Evolutionary conservation across 2,797 vertebrate genomes (phyloP).

Genomic region (Phataginus tricuspis): DNA sequence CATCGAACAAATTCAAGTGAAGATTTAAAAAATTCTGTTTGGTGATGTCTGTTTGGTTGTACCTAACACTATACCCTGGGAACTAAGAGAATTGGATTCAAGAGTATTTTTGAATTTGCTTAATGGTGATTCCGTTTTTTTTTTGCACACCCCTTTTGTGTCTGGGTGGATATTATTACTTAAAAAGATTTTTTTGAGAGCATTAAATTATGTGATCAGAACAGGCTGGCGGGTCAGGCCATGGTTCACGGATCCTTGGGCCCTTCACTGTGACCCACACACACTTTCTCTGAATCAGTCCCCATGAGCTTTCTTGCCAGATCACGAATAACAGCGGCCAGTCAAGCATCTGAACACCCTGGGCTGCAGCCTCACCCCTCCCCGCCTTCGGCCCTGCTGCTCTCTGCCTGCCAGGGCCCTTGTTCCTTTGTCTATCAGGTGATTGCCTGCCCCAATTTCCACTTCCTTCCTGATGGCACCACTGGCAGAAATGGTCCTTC

Average conservation of each 20-base stretch:
- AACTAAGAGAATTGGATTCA: not conserved
- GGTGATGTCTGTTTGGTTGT: not conserved
- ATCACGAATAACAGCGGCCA: not conserved
- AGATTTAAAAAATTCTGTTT: not conserved
- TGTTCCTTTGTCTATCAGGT: not conserved
- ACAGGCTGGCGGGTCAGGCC: not conserved
- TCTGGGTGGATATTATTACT: not conserved
- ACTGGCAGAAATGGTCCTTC: not conserved
- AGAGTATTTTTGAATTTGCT: not conserved
- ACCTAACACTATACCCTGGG: not conserved
- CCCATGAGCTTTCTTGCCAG: not conserved
- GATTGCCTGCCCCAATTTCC: not conserved
- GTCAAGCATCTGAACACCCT: not conserved
- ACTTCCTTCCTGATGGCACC: not conserved
- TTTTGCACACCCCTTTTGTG: not conserved
- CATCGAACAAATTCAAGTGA: not conserved
- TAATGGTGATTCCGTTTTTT: not conserved
- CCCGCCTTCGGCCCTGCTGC: not conserved
- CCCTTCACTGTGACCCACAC: not conserved
- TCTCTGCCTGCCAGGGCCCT: not conserved
- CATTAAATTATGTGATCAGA: not conserved
- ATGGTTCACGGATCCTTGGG: accelerated
- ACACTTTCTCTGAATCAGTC: not conserved
- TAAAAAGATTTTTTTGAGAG: not conserved
- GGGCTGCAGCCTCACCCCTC: not conserved